Conservation (phyloP, 2,113 vertebrate genomes). For the Argyrosomus japonicus region DNA sequence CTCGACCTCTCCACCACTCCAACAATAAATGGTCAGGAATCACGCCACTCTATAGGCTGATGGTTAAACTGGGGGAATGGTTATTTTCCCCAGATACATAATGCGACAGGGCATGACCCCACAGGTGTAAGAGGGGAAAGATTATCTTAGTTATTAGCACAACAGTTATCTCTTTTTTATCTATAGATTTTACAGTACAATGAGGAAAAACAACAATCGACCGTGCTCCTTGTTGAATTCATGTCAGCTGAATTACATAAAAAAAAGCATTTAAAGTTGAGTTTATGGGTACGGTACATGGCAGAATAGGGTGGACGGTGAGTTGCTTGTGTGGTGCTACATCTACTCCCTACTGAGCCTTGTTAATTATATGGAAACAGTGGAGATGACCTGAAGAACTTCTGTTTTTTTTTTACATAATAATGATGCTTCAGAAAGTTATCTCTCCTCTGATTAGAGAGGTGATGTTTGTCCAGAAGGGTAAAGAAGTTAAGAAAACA, state of each 20-base stretch:
- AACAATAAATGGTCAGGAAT: neutral
- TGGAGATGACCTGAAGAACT: too few relatives aligned
- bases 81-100: neutral
- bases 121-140: neutral
- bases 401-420: conserved; percentile 19
- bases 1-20: neutral
- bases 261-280: neutral
- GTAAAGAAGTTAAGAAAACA: conserved; percentile 19
- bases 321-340: neutral
- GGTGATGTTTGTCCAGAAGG: neutral
- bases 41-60: neutral
- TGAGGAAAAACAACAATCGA: neutral
- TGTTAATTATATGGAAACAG: neutral
- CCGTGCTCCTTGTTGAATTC: neutral
- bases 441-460: conserved; percentile 39
- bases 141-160: neutral
- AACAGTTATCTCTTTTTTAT: neutral
- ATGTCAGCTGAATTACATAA: neutral
- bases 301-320: neutral
- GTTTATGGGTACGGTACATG: neutral
- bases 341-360: neutral
- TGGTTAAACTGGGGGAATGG: neutral
- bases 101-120: neutral
- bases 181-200: neutral
- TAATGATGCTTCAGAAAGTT: conserved; percentile 8